Base-by-base conservation (phyloP, 2,888 invertebrate species). In the Hoplodrina ambigua region DNA sequence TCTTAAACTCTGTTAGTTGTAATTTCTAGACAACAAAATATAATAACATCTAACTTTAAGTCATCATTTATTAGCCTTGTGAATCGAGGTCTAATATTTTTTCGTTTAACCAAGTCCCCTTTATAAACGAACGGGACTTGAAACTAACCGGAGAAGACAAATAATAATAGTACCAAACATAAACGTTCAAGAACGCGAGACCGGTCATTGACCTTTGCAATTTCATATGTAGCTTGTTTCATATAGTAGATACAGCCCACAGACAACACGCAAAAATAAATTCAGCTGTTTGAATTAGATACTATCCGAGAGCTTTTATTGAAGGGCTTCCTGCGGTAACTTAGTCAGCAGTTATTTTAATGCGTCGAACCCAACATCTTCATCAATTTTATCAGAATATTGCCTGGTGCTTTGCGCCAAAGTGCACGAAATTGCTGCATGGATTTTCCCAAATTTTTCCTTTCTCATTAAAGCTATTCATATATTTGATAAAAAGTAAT, bases 131-230 rank as follows among this genome's bases (percentile, higher is more conserved):
- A 13, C n/a, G 13, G 15, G 15, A 15, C 44, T 44, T 44, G 44
- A 46, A 15, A 46, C 17, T 41, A 15, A 49, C 30, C n/a, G 37
- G 19, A 11, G 10, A 20, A 44, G 6, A 61, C 33, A 46, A 46
- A 46, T 46, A 46, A 17, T 17, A 49, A 30, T 13, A 49, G 19
- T 52, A 63, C 56, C 67, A 67, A 50, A 76, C 54, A 55, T 7
- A 76, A 60, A 54, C 58, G 8, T 55, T 44, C 13, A 62, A 56
- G 30, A 20, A 50, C 44, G 37, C 44, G 62, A 44, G 20, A 46
- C 44, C n/a, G 58, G 49, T 62, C 62, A 77, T 52, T 69, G 25
- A 52, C 50, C 62, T 63, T 63, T 56, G 19, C 2, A 63, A 70
- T 62, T 15, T 37, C 0, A 37, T 37, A 10, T 15, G 44, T 46